A percentile compares a stretch with the other conserved stretches of the same genome.
These are phyloP conservation scores for Drosophila silvestris DNA, from an alignment of 2,888 invertebrate species.

Conservation along the genomic window DNA sequence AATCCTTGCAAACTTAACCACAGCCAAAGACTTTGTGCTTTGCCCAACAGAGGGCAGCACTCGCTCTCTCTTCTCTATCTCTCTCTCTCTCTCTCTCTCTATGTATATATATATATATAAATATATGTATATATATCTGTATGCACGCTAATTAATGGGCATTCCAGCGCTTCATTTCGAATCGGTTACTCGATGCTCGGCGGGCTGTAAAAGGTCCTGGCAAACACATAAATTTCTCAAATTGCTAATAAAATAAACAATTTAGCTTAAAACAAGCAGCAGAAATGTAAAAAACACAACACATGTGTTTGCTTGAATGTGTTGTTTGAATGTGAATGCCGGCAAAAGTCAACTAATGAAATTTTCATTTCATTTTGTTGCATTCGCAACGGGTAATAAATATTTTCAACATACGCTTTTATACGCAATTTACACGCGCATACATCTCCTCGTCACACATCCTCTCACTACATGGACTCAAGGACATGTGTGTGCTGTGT, in stretches of 20 bases:
- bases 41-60: conserved; percentile 64
- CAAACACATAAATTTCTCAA: conserved; percentile 71
- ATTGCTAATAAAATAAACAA: conserved; percentile 82
- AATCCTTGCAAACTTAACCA: conserved; percentile 40
- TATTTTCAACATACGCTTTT: conserved; percentile 82
- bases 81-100: not conserved
- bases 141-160: conserved; percentile 73
- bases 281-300: conserved; percentile 20
- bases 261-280: conserved; percentile 71
- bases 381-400: conserved; percentile 84
- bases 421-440: conserved; percentile 82
- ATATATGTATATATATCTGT: not conserved
- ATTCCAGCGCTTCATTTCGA: conserved; percentile 75
- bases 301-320: conserved; percentile 29
- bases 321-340: conserved; percentile 24
- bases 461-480: conserved; percentile 42
- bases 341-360: conserved; percentile 76
- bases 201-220: conserved; percentile 22
- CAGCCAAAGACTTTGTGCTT: conserved; percentile 13
- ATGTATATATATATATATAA: not conserved
- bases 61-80: not conserved
- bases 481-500: conserved; percentile 39
- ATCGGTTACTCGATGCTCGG: conserved; percentile 18
- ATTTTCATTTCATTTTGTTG: conserved; percentile 83
- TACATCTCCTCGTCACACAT: conserved; percentile 62